A percentile compares a stretch with the other conserved stretches of the same genome.
phyloP scores from a whole-genome alignment of 2,797 vertebrate species.

The Ataeniobius toweri region DNA sequence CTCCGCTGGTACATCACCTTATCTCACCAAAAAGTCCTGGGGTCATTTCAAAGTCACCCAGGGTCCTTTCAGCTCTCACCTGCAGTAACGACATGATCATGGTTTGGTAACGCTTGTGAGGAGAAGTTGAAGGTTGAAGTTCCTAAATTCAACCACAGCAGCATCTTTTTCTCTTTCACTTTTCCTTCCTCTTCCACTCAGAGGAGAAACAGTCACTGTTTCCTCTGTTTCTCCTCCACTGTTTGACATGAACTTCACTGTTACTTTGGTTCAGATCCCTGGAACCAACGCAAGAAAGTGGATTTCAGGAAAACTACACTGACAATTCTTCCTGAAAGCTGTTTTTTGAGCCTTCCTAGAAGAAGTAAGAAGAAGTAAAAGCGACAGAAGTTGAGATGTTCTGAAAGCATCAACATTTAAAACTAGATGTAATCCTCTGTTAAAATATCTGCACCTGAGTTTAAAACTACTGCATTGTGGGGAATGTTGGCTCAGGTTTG shows the following conservation, averaged over 20 bases:
- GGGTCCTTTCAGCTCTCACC: too few relatives aligned
- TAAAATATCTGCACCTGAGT: too few relatives aligned
- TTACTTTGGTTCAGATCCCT: background rate
- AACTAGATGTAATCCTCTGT: too few relatives aligned
- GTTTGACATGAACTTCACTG: background rate
- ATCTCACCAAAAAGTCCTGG: background rate
- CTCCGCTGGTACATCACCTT: background rate
- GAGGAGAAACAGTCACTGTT: background rate
- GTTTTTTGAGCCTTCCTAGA: background rate
- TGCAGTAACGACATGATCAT: too few relatives aligned
- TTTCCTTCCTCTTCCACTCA: slow-evolving; percentile 19
- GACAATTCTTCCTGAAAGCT: background rate
- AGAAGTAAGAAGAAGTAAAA: background rate
- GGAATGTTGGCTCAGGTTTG: too few relatives aligned
- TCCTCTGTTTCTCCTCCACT: too few relatives aligned
- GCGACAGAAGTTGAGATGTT: too few relatives aligned
- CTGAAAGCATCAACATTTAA: too few relatives aligned
- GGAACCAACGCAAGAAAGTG: background rate
- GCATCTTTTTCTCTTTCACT: slow-evolving; percentile 16
- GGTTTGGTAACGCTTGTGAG: background rate
- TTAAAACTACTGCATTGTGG: too few relatives aligned
- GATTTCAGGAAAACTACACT: background rate
- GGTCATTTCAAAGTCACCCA: background rate
- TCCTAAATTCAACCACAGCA: too few relatives aligned
- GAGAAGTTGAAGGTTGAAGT: background rate